Percentiles rank a stretch among this genome's conserved stretches.
Evolutionary conservation across 1,140 invertebrate genomes (phyloP).

Genomic region (Drosophila fuyamai): DNA sequence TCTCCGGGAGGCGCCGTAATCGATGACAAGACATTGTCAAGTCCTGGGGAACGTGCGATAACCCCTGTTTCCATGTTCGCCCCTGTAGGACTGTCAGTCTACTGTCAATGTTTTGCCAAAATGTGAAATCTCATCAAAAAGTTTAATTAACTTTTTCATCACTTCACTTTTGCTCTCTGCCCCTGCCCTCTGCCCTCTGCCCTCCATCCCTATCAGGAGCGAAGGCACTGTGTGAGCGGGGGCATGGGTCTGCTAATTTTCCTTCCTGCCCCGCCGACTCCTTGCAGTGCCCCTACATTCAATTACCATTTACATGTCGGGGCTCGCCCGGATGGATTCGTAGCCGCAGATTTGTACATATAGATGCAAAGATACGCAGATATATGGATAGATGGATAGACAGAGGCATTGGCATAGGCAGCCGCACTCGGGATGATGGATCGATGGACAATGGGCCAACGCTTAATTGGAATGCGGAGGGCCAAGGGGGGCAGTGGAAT

Average conservation of each 20-base stretch:
- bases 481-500: neutral
- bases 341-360: constrained; percentile 6
- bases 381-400: constrained; percentile 13
- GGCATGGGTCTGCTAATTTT: constrained; percentile 50
- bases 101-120: constrained; percentile 62
- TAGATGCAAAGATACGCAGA: constrained; percentile 8
- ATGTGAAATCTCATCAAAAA: constrained; percentile 81
- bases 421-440: constrained; percentile 46
- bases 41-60: constrained; percentile 14
- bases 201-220: constrained; percentile 26
- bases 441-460: constrained; percentile 28
- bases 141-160: constrained; percentile 83
- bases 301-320: constrained; percentile 55
- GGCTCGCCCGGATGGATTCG: constrained; percentile 11
- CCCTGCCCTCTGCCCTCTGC: constrained; percentile 46
- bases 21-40: constrained; percentile 53
- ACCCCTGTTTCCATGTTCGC: no score
- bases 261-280: neutral
- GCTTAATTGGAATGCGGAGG: constrained; percentile 11
- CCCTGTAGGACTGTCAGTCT: constrained; percentile 16
- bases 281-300: constrained; percentile 54
- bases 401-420: neutral
- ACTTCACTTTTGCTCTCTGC: constrained; percentile 77
- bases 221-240: constrained; percentile 1
- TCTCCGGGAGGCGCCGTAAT: neutral